A percentile compares a stretch with the other conserved stretches of the same genome.
Conservation (phyloP, 92 coral and sea anemone genomes). For the Umimayanthus chanpuru region DNA sequence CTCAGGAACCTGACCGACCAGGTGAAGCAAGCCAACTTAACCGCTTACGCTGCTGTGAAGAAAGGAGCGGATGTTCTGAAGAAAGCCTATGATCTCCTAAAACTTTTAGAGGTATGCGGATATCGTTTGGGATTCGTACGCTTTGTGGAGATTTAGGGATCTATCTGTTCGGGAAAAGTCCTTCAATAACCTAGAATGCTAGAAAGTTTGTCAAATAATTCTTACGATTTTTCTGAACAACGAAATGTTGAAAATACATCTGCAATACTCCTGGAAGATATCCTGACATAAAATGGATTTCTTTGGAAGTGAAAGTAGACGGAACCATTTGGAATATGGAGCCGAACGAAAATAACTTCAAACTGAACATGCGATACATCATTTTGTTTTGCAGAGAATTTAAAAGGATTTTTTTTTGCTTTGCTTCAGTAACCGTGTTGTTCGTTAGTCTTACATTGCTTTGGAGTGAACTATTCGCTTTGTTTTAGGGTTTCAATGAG, state of each 20-base stretch:
- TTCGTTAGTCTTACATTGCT: background rate
- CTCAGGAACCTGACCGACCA: slow-evolving; percentile 70
- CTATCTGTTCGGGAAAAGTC: background rate
- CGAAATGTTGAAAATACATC: background rate
- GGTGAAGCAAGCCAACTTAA: slow-evolving; percentile 79
- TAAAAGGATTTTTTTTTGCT: too few species aligned
- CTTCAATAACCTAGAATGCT: background rate
- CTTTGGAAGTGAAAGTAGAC: too few species aligned
- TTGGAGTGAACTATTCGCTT: background rate
- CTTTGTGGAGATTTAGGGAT: background rate
- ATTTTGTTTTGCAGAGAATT: too few species aligned
- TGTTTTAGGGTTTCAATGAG: slow-evolving; percentile 81
- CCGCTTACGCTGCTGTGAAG: slow-evolving; percentile 86
- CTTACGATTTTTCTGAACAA: background rate
- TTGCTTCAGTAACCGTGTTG: too few species aligned
- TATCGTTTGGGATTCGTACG: background rate
- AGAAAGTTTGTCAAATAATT: background rate
- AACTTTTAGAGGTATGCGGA: slow-evolving; percentile 66
- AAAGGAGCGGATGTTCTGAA: slow-evolving; percentile 78
- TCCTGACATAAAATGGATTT: too few species aligned
- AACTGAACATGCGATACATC: too few species aligned
- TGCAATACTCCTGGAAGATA: background rate
- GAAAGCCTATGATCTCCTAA: slow-evolving; percentile 71
- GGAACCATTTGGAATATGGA: too few species aligned
- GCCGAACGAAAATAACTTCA: too few species aligned